Conservation (phyloP, 2,113 vertebrate genomes). For the Cathartes aura region DNA sequence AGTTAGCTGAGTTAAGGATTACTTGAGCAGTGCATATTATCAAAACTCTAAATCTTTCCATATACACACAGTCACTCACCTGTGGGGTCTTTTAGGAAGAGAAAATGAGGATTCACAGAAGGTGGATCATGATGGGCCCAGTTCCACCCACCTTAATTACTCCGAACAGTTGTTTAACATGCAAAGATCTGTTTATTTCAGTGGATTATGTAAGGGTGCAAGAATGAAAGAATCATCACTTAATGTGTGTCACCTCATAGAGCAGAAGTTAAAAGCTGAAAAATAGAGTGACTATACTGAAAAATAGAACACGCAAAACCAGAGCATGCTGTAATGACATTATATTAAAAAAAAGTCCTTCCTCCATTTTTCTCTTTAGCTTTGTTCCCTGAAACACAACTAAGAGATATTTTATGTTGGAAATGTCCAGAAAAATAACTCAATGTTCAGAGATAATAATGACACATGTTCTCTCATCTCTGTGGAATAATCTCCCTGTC, state of each 20-base stretch:
- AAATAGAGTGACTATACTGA: not conserved
- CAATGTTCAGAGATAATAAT: not conserved
- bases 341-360: not conserved
- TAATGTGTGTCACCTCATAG: not conserved
- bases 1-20: not conserved
- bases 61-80: not conserved
- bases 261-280: not conserved
- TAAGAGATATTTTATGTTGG: not conserved
- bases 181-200: not conserved
- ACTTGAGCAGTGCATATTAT: not conserved
- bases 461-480: not conserved
- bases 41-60: not conserved
- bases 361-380: not conserved
- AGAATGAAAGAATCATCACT: not conserved
- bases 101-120: not conserved
- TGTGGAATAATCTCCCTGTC: constrained; percentile 19
- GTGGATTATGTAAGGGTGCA: not conserved
- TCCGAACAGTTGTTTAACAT: not conserved
- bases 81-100: not conserved
- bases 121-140: not conserved
- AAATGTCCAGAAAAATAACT: not conserved
- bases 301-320: not conserved
- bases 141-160: not conserved
- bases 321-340: not conserved
- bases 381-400: not conserved